Conservation (phyloP, 2,797 vertebrate genomes). For the Eidolon dupreanum region DNA sequence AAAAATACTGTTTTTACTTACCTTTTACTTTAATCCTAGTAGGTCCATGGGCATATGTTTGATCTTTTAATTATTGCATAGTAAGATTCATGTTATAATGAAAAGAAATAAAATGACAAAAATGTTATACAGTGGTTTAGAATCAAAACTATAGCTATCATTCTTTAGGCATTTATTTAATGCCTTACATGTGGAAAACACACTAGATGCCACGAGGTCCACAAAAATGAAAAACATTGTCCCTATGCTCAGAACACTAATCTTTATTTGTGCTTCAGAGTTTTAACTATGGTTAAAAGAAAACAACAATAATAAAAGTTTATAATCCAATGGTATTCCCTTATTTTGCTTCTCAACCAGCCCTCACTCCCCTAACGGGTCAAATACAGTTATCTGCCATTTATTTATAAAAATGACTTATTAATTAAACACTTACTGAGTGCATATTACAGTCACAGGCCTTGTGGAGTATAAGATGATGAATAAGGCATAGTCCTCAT, state of each 20-base stretch:
- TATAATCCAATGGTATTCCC: neutral
- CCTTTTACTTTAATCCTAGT: neutral
- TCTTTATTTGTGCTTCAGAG: neutral
- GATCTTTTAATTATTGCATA: neutral
- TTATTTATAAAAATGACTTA: conserved; percentile 7
- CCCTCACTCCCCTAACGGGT: neutral
- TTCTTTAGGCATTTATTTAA: neutral
- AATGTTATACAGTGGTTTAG: neutral
- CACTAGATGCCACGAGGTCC: neutral
- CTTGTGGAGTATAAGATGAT: neutral
- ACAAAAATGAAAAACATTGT: neutral
- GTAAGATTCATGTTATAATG: neutral
- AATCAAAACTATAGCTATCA: neutral
- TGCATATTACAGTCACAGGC: neutral
- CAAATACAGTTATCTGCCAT: neutral
- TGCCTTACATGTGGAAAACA: neutral
- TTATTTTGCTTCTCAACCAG: neutral
- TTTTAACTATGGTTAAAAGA: neutral
- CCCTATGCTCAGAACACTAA: neutral
- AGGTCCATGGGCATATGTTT: neutral
- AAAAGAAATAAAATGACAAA: neutral
- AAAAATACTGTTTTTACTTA: neutral
- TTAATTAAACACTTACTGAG: neutral
- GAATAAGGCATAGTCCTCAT: neutral
- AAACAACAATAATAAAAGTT: neutral